These are phyloP conservation scores for Sciurus vulgaris DNA, from an alignment of 2,797 vertebrate genomes.

Conservation along the genomic window DNA sequence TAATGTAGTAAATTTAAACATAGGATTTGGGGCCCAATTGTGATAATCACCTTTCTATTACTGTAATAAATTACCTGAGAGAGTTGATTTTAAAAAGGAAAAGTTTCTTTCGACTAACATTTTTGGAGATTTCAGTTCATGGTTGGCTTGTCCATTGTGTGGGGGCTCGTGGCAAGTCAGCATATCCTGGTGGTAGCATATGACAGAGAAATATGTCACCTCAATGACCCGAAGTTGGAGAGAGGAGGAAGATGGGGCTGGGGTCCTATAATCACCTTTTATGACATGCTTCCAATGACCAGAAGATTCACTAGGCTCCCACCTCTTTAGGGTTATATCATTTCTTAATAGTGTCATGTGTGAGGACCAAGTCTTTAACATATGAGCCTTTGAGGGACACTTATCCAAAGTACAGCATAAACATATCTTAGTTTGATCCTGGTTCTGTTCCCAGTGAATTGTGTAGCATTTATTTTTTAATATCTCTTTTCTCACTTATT, in stretches of 20 bases:
- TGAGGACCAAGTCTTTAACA: not conserved
- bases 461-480: not conserved
- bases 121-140: not conserved
- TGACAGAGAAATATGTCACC: not conserved
- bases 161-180: not conserved
- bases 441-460: not conserved
- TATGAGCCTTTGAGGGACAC: no score
- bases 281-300: not conserved
- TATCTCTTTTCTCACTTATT: no score
- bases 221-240: not conserved
- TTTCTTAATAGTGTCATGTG: not conserved
- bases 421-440: not conserved
- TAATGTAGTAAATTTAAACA: not conserved
- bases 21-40: not conserved
- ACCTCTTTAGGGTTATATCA: not conserved
- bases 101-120: not conserved
- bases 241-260: no score
- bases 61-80: not conserved
- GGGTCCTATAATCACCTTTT: not conserved
- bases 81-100: not conserved
- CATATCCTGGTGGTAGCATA: not conserved
- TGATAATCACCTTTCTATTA: not conserved
- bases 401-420: not conserved
- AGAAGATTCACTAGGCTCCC: not conserved
- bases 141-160: not conserved